Base-by-base conservation (phyloP, 2,888 invertebrate species). In the Callinectes sapidus region DNA sequence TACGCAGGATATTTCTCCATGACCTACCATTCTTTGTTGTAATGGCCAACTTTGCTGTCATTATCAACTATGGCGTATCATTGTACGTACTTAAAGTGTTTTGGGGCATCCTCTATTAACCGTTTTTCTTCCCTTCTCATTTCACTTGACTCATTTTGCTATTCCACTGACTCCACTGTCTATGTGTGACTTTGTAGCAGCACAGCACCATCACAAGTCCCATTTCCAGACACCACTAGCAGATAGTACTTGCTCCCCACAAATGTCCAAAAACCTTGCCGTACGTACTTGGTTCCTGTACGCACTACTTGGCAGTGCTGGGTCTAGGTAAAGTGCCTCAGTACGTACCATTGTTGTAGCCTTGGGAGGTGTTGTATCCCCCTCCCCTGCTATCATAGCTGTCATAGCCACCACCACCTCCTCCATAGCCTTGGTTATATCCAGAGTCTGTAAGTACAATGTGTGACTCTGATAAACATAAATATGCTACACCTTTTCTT, bases 311-410 rank as follows among this genome's bases (percentile, higher is more conserved):
- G 92, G 87, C 90, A 81, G 87, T 81, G 88, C 87, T 90, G 66
- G 39, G 71, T 90, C 81, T 55, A 88, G 88, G 89, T 77, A 66
- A 89, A 89, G 87, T 85, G 87, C 39, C 88, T 93, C 85, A 93
- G 92, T 93, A 93, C 92, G 92, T 93, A 93, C 92, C 92, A 89
- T 90, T 91, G 85, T 89, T 89, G 92, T 90, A 93, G 91, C 89
- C 87, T 66, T 93, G 92, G 88, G 90, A 86, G 39, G 91, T 93
- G 92, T 88, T 89, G 92, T 91, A 91, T 42, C 92, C 92, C 88
- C 91, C 91, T 89, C 92, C 55, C 86, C 89, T 93, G 66, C 87
- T 87, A 54, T 91, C 91, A 85, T 23, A 61, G 42, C 89, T 89
- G 54, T 93, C 91, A 89, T 23, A 89, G 89, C 86, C 32, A 18